Conservation (phyloP, 35 echinoderm and acorn worm species). For the Diadema setosum region DNA sequence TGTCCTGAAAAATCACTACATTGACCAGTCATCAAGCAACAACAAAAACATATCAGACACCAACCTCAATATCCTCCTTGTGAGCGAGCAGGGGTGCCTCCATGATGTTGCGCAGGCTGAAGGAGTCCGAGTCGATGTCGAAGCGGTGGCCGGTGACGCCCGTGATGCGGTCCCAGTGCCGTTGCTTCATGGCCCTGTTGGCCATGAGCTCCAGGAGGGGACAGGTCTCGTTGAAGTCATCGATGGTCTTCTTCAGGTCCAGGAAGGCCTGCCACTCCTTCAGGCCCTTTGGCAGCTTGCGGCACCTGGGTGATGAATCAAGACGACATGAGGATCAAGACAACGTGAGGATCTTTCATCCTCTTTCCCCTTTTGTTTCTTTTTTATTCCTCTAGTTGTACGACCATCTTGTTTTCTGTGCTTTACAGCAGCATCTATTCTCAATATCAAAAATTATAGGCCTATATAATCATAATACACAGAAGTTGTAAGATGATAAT, state of each 20-base stretch:
- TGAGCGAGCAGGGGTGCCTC: constrained; percentile 82
- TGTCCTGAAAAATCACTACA: no score
- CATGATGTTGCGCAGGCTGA: constrained; percentile 86
- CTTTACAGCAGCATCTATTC: no score
- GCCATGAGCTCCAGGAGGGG: constrained; percentile 96
- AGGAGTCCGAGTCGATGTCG: constrained; percentile 89
- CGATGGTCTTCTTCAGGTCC: constrained; percentile 96
- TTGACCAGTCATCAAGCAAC: no score
- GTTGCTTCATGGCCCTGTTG: constrained; percentile 92
- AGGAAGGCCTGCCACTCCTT: constrained; percentile 97
- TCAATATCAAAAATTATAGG: no score
- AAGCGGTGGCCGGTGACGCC: constrained; percentile 70
- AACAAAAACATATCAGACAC: background rate
- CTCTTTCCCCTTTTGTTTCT: no score
- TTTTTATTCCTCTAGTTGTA: no score
- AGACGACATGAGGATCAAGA: no score
- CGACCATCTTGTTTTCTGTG: no score
- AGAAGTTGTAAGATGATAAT: no score
- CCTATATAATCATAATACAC: no score
- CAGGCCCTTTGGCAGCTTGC: constrained; percentile 82
- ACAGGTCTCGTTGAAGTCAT: constrained; percentile 99
- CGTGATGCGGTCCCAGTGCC: constrained; percentile 90
- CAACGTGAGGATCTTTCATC: no score
- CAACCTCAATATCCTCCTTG: constrained; percentile 98
- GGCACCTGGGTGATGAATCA: constrained; percentile 78